Percentiles rank a stretch among this genome's conserved stretches.
phyloP scores from a whole-genome alignment of 2,797 vertebrate genomes.

The Galago senegalensis region DNA sequence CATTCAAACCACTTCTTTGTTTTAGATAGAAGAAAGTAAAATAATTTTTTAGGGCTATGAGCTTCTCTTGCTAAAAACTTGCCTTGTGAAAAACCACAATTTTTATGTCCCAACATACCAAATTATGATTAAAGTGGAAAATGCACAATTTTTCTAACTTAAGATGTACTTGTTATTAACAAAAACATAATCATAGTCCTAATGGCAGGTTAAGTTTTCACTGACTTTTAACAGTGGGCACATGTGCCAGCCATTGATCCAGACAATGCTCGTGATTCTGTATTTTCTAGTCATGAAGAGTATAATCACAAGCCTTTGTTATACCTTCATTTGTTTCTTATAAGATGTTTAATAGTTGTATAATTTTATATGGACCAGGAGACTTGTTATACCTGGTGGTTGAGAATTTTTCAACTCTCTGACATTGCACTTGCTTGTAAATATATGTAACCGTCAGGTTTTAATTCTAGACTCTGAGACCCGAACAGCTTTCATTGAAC shows the following conservation, averaged over 20 bases:
- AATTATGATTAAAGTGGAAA: neutral
- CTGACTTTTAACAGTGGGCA: constrained; percentile 20
- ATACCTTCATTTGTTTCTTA: neutral
- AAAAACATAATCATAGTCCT: neutral
- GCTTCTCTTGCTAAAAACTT: neutral
- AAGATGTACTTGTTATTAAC: neutral
- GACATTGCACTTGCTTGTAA: neutral
- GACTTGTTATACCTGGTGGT: neutral
- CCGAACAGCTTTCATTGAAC: neutral
- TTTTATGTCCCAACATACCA: neutral
- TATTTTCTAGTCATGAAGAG: neutral
- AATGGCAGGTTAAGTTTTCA: neutral
- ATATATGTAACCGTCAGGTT: neutral
- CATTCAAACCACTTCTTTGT: neutral
- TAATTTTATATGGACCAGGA: neutral
- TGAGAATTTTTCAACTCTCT: neutral
- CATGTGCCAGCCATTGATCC: neutral
- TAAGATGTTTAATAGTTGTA: neutral
- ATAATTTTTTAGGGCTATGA: neutral
- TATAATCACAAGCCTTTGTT: neutral
- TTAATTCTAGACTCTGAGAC: neutral
- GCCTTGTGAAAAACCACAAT: neutral
- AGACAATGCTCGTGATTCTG: neutral
- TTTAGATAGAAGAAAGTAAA: neutral
- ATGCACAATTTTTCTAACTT: neutral